Base-by-base conservation (phyloP, 2,888 invertebrate species). In the Pedicia rivosa region DNA sequence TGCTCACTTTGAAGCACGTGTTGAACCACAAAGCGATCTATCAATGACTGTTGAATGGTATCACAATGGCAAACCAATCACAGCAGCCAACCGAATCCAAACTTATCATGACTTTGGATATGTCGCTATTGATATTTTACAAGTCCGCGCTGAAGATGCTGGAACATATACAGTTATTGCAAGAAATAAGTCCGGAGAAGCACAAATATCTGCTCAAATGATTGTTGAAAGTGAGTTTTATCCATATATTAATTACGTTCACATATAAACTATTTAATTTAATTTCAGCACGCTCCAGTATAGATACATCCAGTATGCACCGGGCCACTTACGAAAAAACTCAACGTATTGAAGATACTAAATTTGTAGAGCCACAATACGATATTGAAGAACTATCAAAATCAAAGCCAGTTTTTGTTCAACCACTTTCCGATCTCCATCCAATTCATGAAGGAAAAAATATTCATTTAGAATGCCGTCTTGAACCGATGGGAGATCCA, bases 51-150 rank as follows among this genome's bases (percentile, higher is more conserved):
- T 91, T 43, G 94, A 95, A 64, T 98, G 97, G 97, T 92, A 88
- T 57, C 88, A 88, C 52, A 94, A 98, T 62, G 94, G 91, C 37
- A 78, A 83, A 55, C 78, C 87, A 42, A 78, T 98, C 41, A 81
- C 79, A 53, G 75, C 78, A 41, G 88, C 88, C 25, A 87, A 82
- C 53, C 76, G 95, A 47, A 95, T 90, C 53, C 90, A 90, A 61
- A 88, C 86, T 7, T 86, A 87, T 55, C 82, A 92, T 50, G 94
- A 97, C 60, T 95, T 97, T 63, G 95, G 95, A 40, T 94, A 92
- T 55, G 92, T 95, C 14, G 90, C 94, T 24, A 69, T 98, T 45
- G 95, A 97, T 52, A 90, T 97, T 48, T 67, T 88, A 40, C 87
- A 82, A 59, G 90, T 92, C 13, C 78, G 91, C 43, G 76, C 84